Evolutionary conservation across 2,797 vertebrate species (phyloP).

Genomic region (Sebastes matsubarae): DNA sequence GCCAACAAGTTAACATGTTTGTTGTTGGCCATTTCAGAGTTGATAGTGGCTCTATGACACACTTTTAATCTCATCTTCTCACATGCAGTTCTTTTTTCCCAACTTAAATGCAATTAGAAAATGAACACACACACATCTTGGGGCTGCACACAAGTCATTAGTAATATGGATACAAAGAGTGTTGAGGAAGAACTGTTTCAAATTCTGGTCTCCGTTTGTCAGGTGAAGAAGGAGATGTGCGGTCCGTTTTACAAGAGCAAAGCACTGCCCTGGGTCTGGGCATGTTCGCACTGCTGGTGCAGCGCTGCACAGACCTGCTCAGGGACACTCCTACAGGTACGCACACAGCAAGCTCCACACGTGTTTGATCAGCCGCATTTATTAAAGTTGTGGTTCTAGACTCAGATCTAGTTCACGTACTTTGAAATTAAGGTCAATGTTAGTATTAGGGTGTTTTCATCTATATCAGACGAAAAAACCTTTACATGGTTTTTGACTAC

Average conservation of each 20-base stretch:
- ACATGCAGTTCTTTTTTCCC: not conserved
- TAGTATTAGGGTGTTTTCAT: not conserved
- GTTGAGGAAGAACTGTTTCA: not conserved
- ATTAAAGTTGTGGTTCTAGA: not conserved
- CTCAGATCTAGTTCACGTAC: not conserved
- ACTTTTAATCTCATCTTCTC: not conserved
- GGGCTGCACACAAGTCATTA: not conserved
- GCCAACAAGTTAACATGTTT: not conserved
- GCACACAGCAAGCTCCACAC: not conserved
- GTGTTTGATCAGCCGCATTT: not conserved
- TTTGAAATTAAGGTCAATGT: not conserved
- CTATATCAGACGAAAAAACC: not conserved
- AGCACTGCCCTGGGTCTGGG: constrained; percentile 90
- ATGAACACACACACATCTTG: not conserved
- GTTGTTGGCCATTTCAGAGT: not conserved
- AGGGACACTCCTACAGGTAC: constrained; percentile 82
- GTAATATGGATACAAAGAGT: not conserved
- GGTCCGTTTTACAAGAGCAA: constrained; percentile 93
- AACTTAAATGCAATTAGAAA: not conserved
- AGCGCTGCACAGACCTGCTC: constrained; percentile 90
- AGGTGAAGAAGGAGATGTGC: constrained; percentile 84
- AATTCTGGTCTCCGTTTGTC: not conserved
- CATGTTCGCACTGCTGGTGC: constrained; percentile 94
- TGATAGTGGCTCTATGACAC: not conserved
- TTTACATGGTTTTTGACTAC: not conserved